Evolutionary conservation across 1,140 invertebrate species (phyloP), one percentile per base, ranked within the genome.

Genomic region (Cyclargus thomasi): DNA sequence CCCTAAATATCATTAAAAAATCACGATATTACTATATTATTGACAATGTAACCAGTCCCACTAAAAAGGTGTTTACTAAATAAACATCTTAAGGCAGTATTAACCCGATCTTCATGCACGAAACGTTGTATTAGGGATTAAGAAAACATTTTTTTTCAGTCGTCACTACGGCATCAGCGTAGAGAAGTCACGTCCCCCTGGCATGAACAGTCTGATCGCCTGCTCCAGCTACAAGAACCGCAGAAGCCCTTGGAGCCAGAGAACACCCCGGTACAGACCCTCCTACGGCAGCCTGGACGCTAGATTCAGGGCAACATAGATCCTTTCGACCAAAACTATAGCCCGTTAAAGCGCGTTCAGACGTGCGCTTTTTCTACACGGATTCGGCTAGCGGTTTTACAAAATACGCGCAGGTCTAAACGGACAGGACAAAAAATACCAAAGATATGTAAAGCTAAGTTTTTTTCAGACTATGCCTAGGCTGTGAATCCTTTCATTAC

Each of bases 221-320:
- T 95, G 94, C 90, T 95, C 94, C 83, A 95, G 94, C 83, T 95
- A 94, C 85, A 95, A 95, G 79, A 95, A 94, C 79, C 91, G 93
- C 47, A 92, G 93, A 1, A 93, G 93, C 74, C 92, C 93, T 0
- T 94, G 93, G 92, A 91, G 91, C 18, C 83, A 85, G 64, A 76
- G 85, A 16, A 85, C 81, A 0, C 85, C 82, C 0, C 71, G 77
- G 2, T 89, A 89, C 76, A 63, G 83, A 6, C 86, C 86, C 17
- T 78, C 83, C 1, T 89, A 89, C 67, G 86, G 86, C 35, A 86
- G 83, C 66, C 79, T 89, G 14, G 86, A 89, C 65, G 70, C 77
- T 18, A 75, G 83, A 16, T 89, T 83, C 67, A 71, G 80, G 22
- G 86, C 81, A 1, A 79, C 80, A 0, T 70, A 79, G 17, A n/a